phyloP scores from a whole-genome alignment of 2,797 vertebrate genomes.

The Myotis myotis region DNA sequence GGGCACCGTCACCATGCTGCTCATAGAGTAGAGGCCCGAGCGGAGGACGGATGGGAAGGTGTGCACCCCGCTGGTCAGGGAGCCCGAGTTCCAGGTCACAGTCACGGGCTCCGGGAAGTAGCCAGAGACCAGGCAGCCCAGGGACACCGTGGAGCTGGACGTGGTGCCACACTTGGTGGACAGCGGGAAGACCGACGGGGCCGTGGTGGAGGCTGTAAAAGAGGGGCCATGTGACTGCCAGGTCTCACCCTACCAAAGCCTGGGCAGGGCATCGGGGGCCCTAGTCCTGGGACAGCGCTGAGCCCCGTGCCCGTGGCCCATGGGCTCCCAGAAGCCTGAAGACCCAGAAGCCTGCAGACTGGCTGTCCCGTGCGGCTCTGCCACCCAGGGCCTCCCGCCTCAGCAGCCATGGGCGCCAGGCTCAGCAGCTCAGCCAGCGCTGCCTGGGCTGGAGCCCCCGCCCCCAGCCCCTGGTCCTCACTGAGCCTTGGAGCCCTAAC shows the following conservation, averaged over 20 bases:
- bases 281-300: fast-evolving
- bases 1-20: slow-evolving; percentile 52
- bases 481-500: not conserved
- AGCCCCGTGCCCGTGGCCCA: not conserved
- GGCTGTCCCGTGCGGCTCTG: fast-evolving
- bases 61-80: not conserved
- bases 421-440: not conserved
- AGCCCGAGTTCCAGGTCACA: slow-evolving; percentile 53
- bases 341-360: fast-evolving
- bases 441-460: fast-evolving
- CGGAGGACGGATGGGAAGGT: not conserved
- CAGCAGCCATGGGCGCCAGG: fast-evolving
- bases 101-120: slow-evolving; percentile 58
- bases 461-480: too few species aligned
- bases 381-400: not conserved
- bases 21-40: not conserved
- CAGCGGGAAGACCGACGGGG: slow-evolving; percentile 63
- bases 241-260: too few species aligned
- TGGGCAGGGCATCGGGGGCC: fast-evolving
- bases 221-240: not conserved
- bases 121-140: slow-evolving; percentile 58
- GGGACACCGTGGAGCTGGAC: fast-evolving
- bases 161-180: fast-evolving
- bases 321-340: not conserved
- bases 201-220: slow-evolving; percentile 40